A percentile compares a stretch with the other conserved stretches of the same genome.
These are phyloP conservation scores for Aricia artaxerxes DNA, from an alignment of 2,888 invertebrate species.

Conservation along the genomic window DNA sequence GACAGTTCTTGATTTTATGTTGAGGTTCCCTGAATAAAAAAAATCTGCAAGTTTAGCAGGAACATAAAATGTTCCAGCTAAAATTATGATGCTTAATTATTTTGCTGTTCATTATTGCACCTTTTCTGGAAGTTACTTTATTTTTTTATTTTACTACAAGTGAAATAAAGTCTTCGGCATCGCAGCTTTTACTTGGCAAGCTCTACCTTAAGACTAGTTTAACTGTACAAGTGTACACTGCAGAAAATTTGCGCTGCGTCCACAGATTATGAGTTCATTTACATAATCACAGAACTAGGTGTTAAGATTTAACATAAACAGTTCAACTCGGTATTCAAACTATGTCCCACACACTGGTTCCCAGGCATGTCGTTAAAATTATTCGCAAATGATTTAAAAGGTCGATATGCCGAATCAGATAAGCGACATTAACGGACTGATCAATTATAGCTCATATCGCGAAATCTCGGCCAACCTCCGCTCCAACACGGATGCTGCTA, in stretches of 20 bases:
- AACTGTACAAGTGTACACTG: not conserved
- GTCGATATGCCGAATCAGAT: conserved; percentile 9
- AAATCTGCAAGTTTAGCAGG: too few relatives aligned
- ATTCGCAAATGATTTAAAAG: conserved; percentile 16
- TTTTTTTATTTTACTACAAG: too few relatives aligned
- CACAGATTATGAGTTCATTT: not conserved
- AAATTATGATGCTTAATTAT: too few relatives aligned
- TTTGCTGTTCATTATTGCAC: too few relatives aligned
- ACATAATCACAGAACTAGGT: not conserved
- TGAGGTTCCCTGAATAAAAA: too few relatives aligned
- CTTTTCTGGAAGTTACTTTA: not conserved
- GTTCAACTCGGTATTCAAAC: not conserved
- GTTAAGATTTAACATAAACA: conserved; percentile 13
- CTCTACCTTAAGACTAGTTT: not conserved
- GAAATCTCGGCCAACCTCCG: conserved; percentile 57
- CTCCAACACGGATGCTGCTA: conserved; percentile 43
- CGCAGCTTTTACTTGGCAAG: not conserved
- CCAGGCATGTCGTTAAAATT: conserved; percentile 12
- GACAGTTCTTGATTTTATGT: too few relatives aligned
- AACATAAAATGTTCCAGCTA: too few relatives aligned
- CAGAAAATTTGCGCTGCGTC: not conserved
- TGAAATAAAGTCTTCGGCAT: not conserved
- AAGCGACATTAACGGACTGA: conserved; percentile 18
- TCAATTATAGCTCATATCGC: conserved; percentile 41
- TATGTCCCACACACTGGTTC: conserved; percentile 21